Evolutionary conservation across 2,888 invertebrate genomes (phyloP).

Genomic region (Chymomyza procnemis): DNA sequence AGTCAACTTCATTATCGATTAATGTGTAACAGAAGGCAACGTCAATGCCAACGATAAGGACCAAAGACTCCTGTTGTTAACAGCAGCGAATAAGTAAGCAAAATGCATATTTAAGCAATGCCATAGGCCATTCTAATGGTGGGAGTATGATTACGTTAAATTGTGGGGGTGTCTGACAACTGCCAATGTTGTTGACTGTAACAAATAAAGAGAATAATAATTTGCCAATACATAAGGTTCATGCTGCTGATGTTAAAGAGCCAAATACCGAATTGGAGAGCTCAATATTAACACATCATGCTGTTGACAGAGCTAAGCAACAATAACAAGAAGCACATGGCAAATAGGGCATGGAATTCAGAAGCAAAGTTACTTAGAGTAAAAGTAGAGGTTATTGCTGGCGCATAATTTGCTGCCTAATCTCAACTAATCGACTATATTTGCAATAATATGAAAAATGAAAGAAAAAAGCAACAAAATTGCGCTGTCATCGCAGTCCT

Average conservation of each 20-base stretch:
- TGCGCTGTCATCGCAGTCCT: not conserved
- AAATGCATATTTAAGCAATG: slow-evolving; percentile 61
- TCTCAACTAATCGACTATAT: slow-evolving; percentile 70
- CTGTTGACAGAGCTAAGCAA: slow-evolving; percentile 49
- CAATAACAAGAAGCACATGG: slow-evolving; percentile 28
- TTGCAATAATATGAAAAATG: slow-evolving; percentile 71
- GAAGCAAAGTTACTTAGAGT: not conserved
- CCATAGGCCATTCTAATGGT: slow-evolving; percentile 20
- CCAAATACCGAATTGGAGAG: slow-evolving; percentile 38
- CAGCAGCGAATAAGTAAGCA: slow-evolving; percentile 23
- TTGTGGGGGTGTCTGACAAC: slow-evolving; percentile 13
- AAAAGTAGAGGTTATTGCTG: not conserved
- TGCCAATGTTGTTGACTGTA: slow-evolving; percentile 36
- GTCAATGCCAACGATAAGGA: slow-evolving; percentile 10
- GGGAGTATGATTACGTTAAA: not conserved
- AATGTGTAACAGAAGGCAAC: slow-evolving; percentile 17
- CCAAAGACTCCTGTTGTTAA: slow-evolving; percentile 34
- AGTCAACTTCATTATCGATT: slow-evolving; percentile 65
- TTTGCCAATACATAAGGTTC: slow-evolving; percentile 57
- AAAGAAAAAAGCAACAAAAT: slow-evolving; percentile 16
- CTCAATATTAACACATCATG: slow-evolving; percentile 67
- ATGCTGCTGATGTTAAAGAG: slow-evolving; percentile 18
- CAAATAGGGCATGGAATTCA: not conserved
- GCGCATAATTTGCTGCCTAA: slow-evolving; percentile 69
- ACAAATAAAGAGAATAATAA: slow-evolving; percentile 64